Conservation (phyloP, 2,888 invertebrate genomes). For the Archips xylosteana region DNA sequence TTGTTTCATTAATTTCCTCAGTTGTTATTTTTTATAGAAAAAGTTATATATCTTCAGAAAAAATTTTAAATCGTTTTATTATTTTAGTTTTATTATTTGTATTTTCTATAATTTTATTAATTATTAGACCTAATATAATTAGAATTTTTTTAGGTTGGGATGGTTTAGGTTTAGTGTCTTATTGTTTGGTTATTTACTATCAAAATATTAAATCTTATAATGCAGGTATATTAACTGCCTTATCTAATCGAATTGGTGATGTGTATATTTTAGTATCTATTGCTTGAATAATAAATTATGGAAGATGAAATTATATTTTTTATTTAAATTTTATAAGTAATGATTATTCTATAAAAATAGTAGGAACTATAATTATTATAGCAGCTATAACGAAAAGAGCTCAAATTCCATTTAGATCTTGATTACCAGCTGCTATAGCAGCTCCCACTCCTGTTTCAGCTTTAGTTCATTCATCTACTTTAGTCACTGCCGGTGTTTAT, state of each 20-base stretch:
- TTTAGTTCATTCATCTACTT: constrained; percentile 91
- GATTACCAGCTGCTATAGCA: constrained; percentile 90
- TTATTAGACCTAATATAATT: constrained; percentile 89
- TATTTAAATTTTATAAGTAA: constrained; percentile 80
- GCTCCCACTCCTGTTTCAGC: constrained; percentile 92
- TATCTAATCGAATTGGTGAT: constrained; percentile 91
- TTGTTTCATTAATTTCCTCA: constrained; percentile 88
- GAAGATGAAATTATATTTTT: constrained; percentile 84
- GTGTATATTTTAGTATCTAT: constrained; percentile 87
- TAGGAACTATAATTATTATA: constrained; percentile 75
- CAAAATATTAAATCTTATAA: constrained; percentile 88
- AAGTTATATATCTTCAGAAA: constrained; percentile 86
- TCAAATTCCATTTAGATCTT: constrained; percentile 92
- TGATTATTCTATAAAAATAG: constrained; percentile 72
- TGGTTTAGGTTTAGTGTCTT: constrained; percentile 89
- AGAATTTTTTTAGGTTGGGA: constrained; percentile 90
- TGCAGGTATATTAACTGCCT: constrained; percentile 89
- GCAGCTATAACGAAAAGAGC: constrained; percentile 91
- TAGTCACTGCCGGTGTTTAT: constrained; percentile 92
- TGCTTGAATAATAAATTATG: constrained; percentile 85
- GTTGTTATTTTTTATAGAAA: constrained; percentile 88
- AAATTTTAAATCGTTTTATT: constrained; percentile 87
- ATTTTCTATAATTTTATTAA: constrained; percentile 88
- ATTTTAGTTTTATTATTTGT: constrained; percentile 88
- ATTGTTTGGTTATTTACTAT: constrained; percentile 90